Evolutionary conservation across 2,113 vertebrate species (phyloP).

Genomic region (Tupaia tana): DNA sequence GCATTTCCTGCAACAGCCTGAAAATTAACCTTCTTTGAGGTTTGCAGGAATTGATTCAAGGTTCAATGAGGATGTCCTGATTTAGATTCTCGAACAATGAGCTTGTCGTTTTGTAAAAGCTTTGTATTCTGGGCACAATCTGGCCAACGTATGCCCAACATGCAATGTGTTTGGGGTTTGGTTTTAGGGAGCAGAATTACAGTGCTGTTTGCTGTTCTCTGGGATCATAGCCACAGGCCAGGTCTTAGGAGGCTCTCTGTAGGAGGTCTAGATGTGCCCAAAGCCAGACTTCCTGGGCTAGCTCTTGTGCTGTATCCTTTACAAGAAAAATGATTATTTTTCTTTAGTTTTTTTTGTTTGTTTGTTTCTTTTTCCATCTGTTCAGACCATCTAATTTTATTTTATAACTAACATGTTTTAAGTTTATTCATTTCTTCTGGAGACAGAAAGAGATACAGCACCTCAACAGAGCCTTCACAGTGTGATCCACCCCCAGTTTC

Average conservation of each 20-base stretch:
- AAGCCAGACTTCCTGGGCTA: neutral
- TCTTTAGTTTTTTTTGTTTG: neutral
- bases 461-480: no score
- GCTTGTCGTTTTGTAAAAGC: neutral
- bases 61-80: neutral
- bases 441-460: no score
- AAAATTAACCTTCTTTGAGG: slow-evolving; percentile 1
- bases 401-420: no score
- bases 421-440: no score
- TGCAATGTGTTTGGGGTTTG: neutral
- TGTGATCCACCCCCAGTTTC: no score
- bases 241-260: neutral
- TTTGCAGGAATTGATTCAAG: slow-evolving; percentile 6
- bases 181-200: neutral
- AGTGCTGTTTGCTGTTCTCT: neutral
- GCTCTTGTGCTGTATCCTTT: neutral
- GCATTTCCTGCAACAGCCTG: neutral
- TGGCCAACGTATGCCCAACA: neutral
- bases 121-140: neutral
- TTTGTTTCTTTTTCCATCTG: neutral
- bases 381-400: neutral
- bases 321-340: neutral
- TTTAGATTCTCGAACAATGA: slow-evolving; percentile 21
- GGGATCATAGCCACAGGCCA: neutral
- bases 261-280: neutral